Evolutionary conservation across 2,113 vertebrate genomes (phyloP).

Genomic region (Tringa solitaria): DNA sequence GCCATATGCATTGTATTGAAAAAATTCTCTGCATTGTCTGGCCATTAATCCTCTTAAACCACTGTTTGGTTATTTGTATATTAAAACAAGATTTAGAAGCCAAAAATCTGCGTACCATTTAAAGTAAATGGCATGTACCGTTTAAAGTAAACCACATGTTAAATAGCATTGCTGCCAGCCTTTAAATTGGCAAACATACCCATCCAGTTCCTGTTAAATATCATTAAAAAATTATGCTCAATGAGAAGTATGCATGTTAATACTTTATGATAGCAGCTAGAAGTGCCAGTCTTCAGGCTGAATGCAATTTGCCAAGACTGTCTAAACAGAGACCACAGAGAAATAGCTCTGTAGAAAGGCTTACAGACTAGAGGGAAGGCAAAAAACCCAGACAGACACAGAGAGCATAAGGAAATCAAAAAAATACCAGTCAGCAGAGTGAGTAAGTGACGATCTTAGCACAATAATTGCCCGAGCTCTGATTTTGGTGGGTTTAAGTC

Average conservation of each 20-base stretch:
- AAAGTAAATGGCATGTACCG: neutral
- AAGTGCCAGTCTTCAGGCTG: neutral
- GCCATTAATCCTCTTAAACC: neutral
- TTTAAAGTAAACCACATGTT: neutral
- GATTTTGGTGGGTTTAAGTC: neutral
- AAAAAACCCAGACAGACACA: neutral
- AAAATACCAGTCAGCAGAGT: fast-evolving
- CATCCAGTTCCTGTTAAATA: neutral
- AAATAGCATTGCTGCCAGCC: neutral
- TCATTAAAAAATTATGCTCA: neutral
- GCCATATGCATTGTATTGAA: neutral
- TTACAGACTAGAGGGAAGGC: neutral
- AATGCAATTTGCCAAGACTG: neutral
- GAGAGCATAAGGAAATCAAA: neutral
- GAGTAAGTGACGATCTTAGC: too few species aligned
- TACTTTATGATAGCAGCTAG: neutral
- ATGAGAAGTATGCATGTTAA: neutral
- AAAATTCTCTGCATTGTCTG: neutral
- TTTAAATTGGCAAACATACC: neutral
- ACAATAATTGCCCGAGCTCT: neutral
- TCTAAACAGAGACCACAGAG: neutral
- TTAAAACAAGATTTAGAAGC: neutral
- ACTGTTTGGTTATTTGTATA: neutral
- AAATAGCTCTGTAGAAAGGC: neutral
- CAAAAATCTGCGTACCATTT: neutral